These are phyloP conservation scores for Actenoides hombroni DNA, from an alignment of 2,113 vertebrate genomes.

Conservation along the genomic window DNA sequence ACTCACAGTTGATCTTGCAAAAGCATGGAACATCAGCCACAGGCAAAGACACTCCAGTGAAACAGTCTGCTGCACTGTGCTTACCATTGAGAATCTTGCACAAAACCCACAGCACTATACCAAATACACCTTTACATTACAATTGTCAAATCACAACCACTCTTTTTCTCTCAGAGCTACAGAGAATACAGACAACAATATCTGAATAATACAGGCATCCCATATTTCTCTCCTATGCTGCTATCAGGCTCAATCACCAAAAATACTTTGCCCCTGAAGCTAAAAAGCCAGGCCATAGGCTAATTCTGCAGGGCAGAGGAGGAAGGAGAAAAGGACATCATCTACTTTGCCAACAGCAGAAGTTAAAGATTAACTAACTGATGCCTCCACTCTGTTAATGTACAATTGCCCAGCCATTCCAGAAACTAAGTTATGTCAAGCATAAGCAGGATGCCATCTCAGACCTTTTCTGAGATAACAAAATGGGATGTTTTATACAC, in stretches of 20 bases:
- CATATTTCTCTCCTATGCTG: not conserved
- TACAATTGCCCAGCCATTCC: conserved; percentile 66
- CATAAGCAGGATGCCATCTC: not conserved
- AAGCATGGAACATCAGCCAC: not conserved
- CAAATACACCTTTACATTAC: not conserved
- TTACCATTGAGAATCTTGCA: not conserved
- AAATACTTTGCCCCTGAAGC: not conserved
- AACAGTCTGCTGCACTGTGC: not conserved
- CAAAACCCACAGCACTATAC: not conserved
- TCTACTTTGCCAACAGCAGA: conserved; percentile 60
- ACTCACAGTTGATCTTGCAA: not conserved
- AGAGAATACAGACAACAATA: not conserved
- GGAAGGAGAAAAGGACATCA: conserved; percentile 44
- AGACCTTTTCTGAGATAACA: not conserved
- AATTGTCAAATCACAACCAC: not conserved
- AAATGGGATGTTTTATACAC: not conserved
- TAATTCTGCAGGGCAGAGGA: not conserved
- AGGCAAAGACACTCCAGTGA: not conserved
- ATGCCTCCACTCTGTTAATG: conserved; percentile 74
- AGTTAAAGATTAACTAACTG: conserved; percentile 78
- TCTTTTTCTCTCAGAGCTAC: not conserved
- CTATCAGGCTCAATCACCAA: not conserved
- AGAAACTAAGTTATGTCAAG: conserved; percentile 42
- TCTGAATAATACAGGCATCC: not conserved
- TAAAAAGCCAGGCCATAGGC: not conserved